Base-by-base conservation (phyloP, 92 coral and sea anemone genomes). In the Zoanthus gigantus region DNA sequence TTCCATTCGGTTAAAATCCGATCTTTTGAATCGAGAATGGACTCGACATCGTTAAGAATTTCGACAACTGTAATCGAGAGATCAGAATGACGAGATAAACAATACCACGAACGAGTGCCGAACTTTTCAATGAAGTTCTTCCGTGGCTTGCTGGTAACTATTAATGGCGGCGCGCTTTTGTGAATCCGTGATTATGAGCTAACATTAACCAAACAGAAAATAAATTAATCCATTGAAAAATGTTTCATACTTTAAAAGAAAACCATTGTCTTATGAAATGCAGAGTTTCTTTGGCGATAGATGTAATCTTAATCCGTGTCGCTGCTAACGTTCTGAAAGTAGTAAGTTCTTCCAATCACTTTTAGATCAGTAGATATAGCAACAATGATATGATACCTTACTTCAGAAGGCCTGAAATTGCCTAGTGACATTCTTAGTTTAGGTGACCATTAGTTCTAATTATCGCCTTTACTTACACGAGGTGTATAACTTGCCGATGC, bases 151-250 rank as follows among this genome's bases (percentile, higher is more conserved):
- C 89, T 74, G 46, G 88, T 92, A 89, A 90, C 69, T 23, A 63
- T 91, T 13, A 84, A 87, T 84, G 96, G 74, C 94, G 98, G 94
- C 90, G 67, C 79, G 69, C 93, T 95, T 94, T 95, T 95, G 87
- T 93, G 96, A 87, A 95, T 89, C 77, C 93, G 82, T 88, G 96
- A 95, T 95, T 95, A 95, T 93, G 87, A 88, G 87, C 87, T 76
- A 78, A 89, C 88, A 95, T 93, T 95, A 95, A 86, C 98, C 96
- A 95, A 95, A 95, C 96, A 95, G 90, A 87, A 88, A 91, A 68
- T 84, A 93, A 93, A 93, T 95, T 93, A 95, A 95, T 91, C 96
- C 94, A 77, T 91, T 94, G 87, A 91, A 88, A 93, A 91, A 91
- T 95, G 92, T 95, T 95, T 95, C 96, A 83, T 90, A 82, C 85